Percentiles rank a stretch among this genome's conserved stretches.
Evolutionary conservation across 30 jellyfish, hydroid and myxozoan genomes (phyloP).

Genomic region (Phacellophora camtschatica): DNA sequence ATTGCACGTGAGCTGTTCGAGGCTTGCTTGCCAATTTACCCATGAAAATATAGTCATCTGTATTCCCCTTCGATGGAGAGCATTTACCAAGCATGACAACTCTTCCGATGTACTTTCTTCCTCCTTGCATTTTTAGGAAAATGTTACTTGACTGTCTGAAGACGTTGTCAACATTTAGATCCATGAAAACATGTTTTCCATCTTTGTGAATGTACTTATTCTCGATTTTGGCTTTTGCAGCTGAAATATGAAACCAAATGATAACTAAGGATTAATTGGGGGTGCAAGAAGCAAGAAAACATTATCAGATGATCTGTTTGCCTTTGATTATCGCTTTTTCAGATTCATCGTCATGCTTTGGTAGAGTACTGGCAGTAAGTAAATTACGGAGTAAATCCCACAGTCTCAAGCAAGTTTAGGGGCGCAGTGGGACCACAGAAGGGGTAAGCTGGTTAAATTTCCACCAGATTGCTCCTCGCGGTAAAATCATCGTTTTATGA

Average conservation of each 20-base stretch:
- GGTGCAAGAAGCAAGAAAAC: too few species aligned
- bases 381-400: too few species aligned
- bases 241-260: not conserved
- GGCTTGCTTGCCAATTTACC: not conserved
- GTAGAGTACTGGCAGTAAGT: too few species aligned
- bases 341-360: too few species aligned
- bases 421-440: too few species aligned
- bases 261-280: too few species aligned
- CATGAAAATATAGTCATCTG: conserved; percentile 8
- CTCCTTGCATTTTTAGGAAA: not conserved
- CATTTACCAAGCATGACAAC: conserved; percentile 35
- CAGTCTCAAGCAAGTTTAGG: too few species aligned
- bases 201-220: conserved; percentile 30
- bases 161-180: conserved; percentile 27
- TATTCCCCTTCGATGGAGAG: conserved; percentile 43
- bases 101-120: conserved; percentile 20
- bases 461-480: too few species aligned
- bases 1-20: not conserved
- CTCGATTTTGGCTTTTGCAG: conserved; percentile 40
- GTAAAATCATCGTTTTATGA: too few species aligned
- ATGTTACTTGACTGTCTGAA: not conserved
- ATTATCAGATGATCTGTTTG: too few species aligned
- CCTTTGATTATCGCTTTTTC: too few species aligned
- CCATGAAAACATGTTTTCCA: conserved; percentile 13
- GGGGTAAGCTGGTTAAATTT: too few species aligned